Conservation (phyloP, 2,113 vertebrate genomes). For the Takifugu bimaculatus region DNA sequence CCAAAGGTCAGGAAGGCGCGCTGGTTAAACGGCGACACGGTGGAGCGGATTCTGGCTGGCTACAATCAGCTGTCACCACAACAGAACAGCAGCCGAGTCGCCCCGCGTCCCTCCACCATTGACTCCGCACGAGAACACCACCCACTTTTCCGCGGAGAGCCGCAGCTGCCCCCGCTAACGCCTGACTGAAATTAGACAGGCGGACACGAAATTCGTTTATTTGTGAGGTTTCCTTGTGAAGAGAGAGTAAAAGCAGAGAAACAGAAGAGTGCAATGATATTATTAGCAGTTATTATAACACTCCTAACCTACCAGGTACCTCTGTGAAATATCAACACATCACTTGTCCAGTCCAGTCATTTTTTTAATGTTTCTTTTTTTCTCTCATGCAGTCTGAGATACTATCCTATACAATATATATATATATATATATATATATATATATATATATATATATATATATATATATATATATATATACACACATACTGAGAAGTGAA, state of each 20-base stretch:
- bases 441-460: no score
- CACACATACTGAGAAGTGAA: no score
- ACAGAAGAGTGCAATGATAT: not conserved
- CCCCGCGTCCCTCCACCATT: slow-evolving; percentile 47
- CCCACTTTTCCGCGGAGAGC: slow-evolving; percentile 54
- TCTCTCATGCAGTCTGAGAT: no score
- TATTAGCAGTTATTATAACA: not conserved
- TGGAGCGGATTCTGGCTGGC: slow-evolving; percentile 19
- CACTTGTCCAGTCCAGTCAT: no score
- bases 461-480: no score
- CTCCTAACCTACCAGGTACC: no score
- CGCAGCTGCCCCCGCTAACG: slow-evolving; percentile 48
- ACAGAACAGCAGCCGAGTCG: slow-evolving; percentile 23
- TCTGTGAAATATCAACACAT: no score
- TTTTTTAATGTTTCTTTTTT: no score
- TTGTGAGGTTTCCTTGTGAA: no score
- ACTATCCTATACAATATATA: no score
- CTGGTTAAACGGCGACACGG: not conserved
- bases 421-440: no score
- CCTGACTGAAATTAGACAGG: slow-evolving; percentile 62
- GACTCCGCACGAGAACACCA: slow-evolving; percentile 61
- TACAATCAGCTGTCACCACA: slow-evolving; percentile 72
- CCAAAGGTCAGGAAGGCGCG: not conserved
- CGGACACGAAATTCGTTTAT: no score
- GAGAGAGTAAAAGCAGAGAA: not conserved